A percentile compares a stretch with the other conserved stretches of the same genome.
Evolutionary conservation across 2,113 vertebrate species (phyloP).

Genomic region (Archilochus colubris): DNA sequence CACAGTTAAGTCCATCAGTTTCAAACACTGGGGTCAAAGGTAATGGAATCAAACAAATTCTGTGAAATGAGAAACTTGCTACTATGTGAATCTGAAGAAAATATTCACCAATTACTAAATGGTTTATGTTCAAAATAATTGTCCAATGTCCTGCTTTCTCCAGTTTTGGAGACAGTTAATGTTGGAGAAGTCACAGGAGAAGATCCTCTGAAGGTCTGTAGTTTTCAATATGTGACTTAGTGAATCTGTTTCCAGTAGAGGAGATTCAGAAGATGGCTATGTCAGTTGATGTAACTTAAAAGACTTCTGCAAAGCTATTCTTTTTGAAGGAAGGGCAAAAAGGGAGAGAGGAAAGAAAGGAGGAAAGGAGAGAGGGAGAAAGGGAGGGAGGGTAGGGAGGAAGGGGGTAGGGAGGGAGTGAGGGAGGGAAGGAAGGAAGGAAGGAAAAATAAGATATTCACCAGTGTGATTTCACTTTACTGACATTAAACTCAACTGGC

Average conservation of each 20-base stretch:
- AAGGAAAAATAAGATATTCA: not conserved
- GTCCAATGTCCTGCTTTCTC: not conserved
- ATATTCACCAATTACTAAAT: not conserved
- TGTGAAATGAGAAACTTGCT: slow-evolving; percentile 8
- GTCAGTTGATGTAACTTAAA: not conserved
- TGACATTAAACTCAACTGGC: not conserved
- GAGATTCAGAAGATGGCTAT: not conserved
- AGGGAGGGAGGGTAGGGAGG: no score
- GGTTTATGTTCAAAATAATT: not conserved
- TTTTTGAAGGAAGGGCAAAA: not conserved
- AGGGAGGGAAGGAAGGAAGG: no score
- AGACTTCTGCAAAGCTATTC: not conserved
- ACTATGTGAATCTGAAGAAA: not conserved
- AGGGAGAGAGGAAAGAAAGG: no score
- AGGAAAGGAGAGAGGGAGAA: no score
- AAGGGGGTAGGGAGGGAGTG: no score
- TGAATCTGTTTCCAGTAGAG: not conserved
- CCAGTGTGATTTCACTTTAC: not conserved
- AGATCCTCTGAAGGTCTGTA: not conserved
- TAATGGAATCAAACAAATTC: not conserved
- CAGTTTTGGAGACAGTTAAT: not conserved
- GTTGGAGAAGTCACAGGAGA: not conserved
- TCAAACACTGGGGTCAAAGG: not conserved
- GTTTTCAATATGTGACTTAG: not conserved
- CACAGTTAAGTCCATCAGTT: not conserved